Evolutionary conservation across 2,888 invertebrate species (phyloP), one percentile per base, ranked within the genome.

Genomic region (Tachina lurida): DNA sequence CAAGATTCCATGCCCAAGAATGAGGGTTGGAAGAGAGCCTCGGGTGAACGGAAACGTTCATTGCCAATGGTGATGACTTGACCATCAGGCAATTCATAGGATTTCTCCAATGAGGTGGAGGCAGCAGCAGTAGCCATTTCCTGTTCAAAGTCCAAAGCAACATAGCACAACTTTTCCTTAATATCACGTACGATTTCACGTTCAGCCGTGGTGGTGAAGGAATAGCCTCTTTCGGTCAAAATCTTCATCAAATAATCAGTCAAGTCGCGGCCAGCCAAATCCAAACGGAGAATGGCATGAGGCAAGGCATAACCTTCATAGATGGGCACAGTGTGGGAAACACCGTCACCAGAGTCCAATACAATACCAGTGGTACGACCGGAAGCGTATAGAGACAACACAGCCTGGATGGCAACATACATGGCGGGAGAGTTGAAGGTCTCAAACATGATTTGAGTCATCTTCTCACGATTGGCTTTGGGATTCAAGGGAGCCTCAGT

Each of bases 351-450:
- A 90, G 97, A 97, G 94, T 98, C 98, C 91, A 98, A 94, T 86
- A 98, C 98, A 93, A 98, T 98, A 95, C 98, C 98, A 93, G 98
- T 98, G 93, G 98, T 98, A 95, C 98, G 97, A 94, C 98, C 98
- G 92, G 98, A 98, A 88, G 98, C 98, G 94, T 98, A 98, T 93
- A 98, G 94, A 31, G 97, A 97, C 85, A 98, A 95, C 88, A 97
- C 97, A 90, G 97, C 97, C 94, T 98, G 97, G 94, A 98, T 97
- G 92, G 97, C 97, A 88, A 98, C 97, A 93, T 97, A 98, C 97
- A 97, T 97, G 92, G 97, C 97, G 84, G 98, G 97, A 45, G 97
- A 96, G 94, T 97, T 97, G 95, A 97, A 97, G 82, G 97, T 97
- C 93, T 97, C 97, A 93, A 97, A 97, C 97, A 97, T 97, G 93